A percentile compares a stretch with the other conserved stretches of the same genome.
Conservation (phyloP, 1,140 invertebrate genomes). For the Drosophila simulans region DNA sequence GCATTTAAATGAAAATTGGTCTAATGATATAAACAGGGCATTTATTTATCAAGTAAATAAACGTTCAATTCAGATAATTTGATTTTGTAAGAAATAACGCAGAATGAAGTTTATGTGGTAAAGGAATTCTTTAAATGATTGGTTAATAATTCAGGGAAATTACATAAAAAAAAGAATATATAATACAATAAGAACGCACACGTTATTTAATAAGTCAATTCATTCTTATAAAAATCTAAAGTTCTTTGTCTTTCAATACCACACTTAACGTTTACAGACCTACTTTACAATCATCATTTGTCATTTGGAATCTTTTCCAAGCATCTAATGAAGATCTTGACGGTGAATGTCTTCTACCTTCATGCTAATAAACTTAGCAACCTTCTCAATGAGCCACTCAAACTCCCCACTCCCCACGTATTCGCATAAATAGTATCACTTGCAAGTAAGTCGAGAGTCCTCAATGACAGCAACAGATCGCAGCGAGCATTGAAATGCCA, state of each 20-base stretch:
- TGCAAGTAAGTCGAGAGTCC: conserved; percentile 40
- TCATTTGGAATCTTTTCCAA: neutral
- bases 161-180: too few relatives aligned
- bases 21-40: conserved; percentile 14
- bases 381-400: conserved; percentile 22
- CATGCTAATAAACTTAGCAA: conserved; percentile 54
- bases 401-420: neutral
- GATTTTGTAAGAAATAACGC: neutral
- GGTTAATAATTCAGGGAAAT: too few relatives aligned
- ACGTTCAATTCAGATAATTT: conserved; percentile 1
- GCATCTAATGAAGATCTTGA: neutral
- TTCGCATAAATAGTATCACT: conserved; percentile 28
- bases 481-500: conserved; percentile 15
- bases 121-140: neutral
- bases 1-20: conserved; percentile 20
- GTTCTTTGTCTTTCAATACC: too few relatives aligned
- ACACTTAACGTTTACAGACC: too few relatives aligned
- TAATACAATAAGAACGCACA: too few relatives aligned
- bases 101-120: neutral
- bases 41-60: too few relatives aligned
- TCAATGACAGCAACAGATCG: conserved; percentile 41
- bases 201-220: too few relatives aligned
- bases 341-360: conserved; percentile 5
- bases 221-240: too few relatives aligned
- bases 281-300: neutral